Conservation (phyloP, 2,113 vertebrate genomes). For the Grallaria varia region DNA sequence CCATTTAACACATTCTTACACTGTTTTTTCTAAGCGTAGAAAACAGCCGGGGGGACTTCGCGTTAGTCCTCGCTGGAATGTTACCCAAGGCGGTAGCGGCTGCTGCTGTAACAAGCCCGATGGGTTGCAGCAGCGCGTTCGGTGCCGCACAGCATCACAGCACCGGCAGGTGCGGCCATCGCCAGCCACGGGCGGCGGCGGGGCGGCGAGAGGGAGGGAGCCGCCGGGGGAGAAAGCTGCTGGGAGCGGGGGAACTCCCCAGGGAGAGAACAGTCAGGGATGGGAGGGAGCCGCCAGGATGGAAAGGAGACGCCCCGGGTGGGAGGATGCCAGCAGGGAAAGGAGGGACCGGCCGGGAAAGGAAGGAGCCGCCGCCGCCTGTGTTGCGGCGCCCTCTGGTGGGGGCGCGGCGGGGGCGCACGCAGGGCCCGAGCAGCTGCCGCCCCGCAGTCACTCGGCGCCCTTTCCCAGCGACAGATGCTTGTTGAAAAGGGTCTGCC, state of each 20-base stretch:
- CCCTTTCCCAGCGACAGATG: not conserved
- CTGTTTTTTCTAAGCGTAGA: not conserved
- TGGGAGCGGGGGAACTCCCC: not conserved
- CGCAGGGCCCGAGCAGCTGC: not conserved
- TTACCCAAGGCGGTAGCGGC: not conserved
- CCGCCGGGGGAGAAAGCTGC: not conserved
- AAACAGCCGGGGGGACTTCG: not conserved
- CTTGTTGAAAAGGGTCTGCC: not conserved
- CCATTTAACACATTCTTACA: not conserved
- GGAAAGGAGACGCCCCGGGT: too few relatives aligned
- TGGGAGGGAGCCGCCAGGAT: too few relatives aligned
- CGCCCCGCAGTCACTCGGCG: fast-evolving
- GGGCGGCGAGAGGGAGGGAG: too few relatives aligned
- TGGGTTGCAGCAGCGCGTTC: fast-evolving
- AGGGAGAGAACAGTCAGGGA: not conserved
- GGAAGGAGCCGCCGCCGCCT: not conserved
- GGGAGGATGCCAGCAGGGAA: too few relatives aligned
- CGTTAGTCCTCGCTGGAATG: not conserved
- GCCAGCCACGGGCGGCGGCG: not conserved
- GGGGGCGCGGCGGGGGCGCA: not conserved
- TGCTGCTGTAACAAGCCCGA: not conserved
- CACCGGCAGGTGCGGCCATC: not conserved
- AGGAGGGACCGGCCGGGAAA: not conserved
- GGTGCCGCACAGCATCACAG: fast-evolving
- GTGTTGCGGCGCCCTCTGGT: not conserved